These are phyloP conservation scores for Struthidea cinerea DNA, from an alignment of 2,113 vertebrate genomes.

Conservation along the genomic window DNA sequence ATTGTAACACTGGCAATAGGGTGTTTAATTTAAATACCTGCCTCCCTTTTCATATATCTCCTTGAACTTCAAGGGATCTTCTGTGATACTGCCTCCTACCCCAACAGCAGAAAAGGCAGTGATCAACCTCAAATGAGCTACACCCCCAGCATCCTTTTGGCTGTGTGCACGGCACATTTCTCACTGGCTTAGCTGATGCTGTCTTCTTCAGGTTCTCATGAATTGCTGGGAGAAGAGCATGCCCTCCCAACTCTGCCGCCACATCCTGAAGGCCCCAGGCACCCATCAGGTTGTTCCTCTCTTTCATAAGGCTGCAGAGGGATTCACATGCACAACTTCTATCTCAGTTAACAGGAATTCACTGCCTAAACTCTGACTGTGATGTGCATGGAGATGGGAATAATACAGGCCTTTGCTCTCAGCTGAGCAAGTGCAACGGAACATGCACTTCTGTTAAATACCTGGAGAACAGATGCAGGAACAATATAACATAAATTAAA, in stretches of 20 bases:
- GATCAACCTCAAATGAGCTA: neutral
- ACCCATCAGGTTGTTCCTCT: neutral
- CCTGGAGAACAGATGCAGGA: neutral
- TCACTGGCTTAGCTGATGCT: neutral
- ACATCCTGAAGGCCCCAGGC: neutral
- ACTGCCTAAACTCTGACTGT: accelerated
- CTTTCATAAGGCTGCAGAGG: neutral
- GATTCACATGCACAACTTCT: neutral
- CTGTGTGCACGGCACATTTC: neutral
- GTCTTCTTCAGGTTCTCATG: neutral
- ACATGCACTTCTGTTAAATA: neutral
- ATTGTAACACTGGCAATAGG: neutral
- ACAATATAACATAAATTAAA: neutral
- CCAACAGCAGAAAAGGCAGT: neutral
- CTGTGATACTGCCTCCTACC: neutral
- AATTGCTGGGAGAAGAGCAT: neutral
- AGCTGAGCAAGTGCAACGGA: neutral
- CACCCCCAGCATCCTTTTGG: neutral
- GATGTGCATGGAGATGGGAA: accelerated
- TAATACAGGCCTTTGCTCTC: neutral
- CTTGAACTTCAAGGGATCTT: neutral
- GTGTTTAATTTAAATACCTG: neutral
- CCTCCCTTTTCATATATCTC: neutral
- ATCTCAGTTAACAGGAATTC: neutral
- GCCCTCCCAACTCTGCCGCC: neutral